Conservation (phyloP, 2,113 vertebrate genomes). For the Eleginops maclovinus region DNA sequence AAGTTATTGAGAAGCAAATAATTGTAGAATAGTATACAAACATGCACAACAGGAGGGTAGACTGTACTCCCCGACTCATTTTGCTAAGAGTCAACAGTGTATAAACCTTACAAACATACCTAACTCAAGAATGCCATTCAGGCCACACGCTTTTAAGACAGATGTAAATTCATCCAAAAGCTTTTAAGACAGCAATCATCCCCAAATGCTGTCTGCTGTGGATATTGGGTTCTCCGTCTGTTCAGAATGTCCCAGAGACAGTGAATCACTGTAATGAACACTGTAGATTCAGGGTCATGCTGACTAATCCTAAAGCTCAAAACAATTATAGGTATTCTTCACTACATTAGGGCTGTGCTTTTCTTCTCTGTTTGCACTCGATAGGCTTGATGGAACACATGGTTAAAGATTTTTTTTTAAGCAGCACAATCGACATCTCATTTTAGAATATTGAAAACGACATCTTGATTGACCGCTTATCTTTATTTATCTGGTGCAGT, state of each 20-base stretch:
- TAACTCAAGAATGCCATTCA: neutral
- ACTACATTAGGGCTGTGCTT: neutral
- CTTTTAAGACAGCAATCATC: slow-evolving; percentile 33
- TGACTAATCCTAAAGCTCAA: slow-evolving; percentile 52
- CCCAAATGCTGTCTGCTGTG: slow-evolving; percentile 46
- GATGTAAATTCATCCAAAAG: slow-evolving; percentile 20
- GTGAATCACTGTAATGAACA: slow-evolving; percentile 67
- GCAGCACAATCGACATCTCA: neutral
- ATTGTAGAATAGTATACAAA: neutral
- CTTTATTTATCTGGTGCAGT: neutral
- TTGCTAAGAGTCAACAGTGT: slow-evolving; percentile 6
- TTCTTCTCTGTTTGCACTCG: slow-evolving; percentile 7
- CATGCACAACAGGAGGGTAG: neutral
- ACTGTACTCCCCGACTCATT: neutral
- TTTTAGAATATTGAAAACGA: slow-evolving; percentile 13
- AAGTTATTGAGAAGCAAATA: neutral
- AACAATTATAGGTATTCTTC: slow-evolving; percentile 58
- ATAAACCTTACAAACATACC: neutral
- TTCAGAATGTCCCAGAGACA: neutral
- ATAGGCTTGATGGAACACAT: neutral
- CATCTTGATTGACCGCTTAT: slow-evolving; percentile 2
- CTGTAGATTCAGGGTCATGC: slow-evolving; percentile 70
- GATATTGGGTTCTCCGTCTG: slow-evolving; percentile 15
- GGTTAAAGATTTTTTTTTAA: slow-evolving; percentile 5
- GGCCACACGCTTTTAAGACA: neutral